Base-by-base conservation (phyloP, 2,113 vertebrate genomes). In the Microcebus lehilahytsara region DNA sequence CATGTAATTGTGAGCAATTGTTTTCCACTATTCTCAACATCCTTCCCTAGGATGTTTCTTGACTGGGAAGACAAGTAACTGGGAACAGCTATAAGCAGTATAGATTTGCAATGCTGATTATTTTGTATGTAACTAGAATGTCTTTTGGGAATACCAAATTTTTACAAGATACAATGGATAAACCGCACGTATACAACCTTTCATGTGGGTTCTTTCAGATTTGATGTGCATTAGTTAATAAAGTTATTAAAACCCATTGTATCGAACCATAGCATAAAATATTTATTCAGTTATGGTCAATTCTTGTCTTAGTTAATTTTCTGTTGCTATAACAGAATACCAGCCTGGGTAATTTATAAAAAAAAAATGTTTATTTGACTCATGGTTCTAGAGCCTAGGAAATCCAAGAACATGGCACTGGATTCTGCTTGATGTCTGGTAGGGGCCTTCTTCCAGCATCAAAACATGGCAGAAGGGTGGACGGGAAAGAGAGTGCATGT, bases 121-220 rank as follows among this genome's bases (percentile, higher is more conserved):
- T 67, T 96, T 93, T 93, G 71, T 80, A n/a, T 60, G 49, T 69
- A 92, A 46, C 37, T 37, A 62, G 51, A 95, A 89, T 49, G 20
- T 4, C 69, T 79, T 58, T 34, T 37, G 25, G 22, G n/a, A 93
- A 67, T 53, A 92, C 2, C 22, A 91, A 1, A 13, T 22, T 64
- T 96, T 85, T 71, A 93, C 34, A 78, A 85, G 3, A 74, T 64
- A 85, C 42, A 93, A 46, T 78, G 23, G 46, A 62, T 83, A 93
- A 64, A 92, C 87, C 17, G 42, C 58, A 95, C 64, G 74, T 66
- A 75, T 96, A 74, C 81, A 64, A 51, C 12, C 10, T 86, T 95
- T 62, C n/a, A 75, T 27, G 3, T 79, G 49, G 9, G 51, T 66
- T 92, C 74, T 91, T 86, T 85, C 49, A 90, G 19, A 79, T 85